These are phyloP conservation scores for Sylvilagus bachmani DNA, from an alignment of 2,113 vertebrate species.

Conservation along the genomic window DNA sequence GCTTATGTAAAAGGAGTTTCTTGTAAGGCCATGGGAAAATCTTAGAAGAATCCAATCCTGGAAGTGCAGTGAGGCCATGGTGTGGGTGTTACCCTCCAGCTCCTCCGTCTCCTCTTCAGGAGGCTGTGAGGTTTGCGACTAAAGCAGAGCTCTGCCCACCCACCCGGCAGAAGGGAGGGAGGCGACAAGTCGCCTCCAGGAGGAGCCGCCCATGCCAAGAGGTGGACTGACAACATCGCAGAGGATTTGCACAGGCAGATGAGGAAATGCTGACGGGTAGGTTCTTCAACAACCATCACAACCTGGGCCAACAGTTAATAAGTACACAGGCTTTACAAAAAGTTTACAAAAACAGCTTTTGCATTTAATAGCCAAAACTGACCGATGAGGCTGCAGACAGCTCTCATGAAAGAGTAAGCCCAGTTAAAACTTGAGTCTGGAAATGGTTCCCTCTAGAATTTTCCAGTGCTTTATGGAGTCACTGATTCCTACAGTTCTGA, in stretches of 20 bases:
- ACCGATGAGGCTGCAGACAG: neutral
- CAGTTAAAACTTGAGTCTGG: neutral
- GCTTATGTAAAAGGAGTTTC: neutral
- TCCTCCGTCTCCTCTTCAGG: neutral
- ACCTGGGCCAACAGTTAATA: neutral
- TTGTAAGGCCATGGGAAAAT: neutral
- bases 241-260: neutral
- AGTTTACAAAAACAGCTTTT: neutral
- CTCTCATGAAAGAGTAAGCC: neutral
- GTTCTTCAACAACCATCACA: neutral
- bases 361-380: neutral
- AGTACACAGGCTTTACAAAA: neutral
- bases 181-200: no score
- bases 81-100: neutral
- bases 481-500: neutral
- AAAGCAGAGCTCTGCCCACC: neutral
- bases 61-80: neutral
- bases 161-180: neutral
- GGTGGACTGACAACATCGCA: neutral
- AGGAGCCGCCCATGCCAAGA: neutral
- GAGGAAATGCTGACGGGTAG: neutral
- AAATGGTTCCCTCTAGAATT: neutral
- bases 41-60: neutral
- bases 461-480: neutral
- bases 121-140: neutral